Conservation (phyloP, 2,113 vertebrate genomes). For the Colaptes auratus region DNA sequence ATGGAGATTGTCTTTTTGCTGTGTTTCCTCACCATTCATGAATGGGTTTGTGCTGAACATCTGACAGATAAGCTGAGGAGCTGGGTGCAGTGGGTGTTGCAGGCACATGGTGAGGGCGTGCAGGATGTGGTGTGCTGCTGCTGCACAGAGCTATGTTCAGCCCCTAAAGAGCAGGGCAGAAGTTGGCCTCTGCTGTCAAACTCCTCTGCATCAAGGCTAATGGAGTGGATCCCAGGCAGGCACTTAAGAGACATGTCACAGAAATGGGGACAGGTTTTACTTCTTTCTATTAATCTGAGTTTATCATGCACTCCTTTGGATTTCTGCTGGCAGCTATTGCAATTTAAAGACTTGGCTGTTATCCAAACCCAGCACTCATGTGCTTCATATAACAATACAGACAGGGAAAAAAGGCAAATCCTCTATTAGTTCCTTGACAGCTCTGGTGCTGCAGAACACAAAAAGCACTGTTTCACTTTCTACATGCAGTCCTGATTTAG, state of each 20-base stretch:
- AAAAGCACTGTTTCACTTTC: neutral
- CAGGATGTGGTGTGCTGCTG: neutral
- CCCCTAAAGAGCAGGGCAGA: neutral
- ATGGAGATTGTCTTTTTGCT: neutral
- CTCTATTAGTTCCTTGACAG: neutral
- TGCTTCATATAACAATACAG: neutral
- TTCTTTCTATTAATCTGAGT: neutral
- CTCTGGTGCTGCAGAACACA: neutral
- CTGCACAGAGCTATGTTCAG: neutral
- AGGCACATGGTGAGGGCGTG: fast-evolving
- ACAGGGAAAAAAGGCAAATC: neutral
- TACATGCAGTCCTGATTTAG: neutral
- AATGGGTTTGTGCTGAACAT: neutral
- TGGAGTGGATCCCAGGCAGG: neutral
- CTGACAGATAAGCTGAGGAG: neutral
- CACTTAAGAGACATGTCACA: neutral
- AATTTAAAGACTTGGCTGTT: conserved; percentile 15
- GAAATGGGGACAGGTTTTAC: neutral
- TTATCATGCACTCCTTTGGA: neutral
- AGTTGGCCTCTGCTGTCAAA: neutral
- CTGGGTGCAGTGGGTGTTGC: neutral
- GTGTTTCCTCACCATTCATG: neutral
- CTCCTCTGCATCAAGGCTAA: neutral
- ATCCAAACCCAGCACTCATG: neutral
- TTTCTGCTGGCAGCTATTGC: neutral